Evolutionary conservation across 2,797 vertebrate genomes (phyloP).

Genomic region (Pristis pectinata): DNA sequence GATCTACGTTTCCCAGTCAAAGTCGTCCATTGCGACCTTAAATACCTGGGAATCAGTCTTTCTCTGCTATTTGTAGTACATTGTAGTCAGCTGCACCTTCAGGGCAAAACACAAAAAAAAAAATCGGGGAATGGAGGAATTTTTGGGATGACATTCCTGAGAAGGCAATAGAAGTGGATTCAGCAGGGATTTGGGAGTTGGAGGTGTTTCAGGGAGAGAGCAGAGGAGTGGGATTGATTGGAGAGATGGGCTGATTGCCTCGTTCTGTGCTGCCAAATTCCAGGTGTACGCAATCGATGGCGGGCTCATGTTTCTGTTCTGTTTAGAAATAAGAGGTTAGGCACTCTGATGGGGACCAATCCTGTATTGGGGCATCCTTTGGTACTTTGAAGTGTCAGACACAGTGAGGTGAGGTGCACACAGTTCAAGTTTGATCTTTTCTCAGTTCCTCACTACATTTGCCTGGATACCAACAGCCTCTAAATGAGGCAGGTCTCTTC

Average conservation of each 20-base stretch:
- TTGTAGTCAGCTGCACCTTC: neutral
- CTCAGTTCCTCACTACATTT: too few species aligned
- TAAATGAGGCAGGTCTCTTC: too few species aligned
- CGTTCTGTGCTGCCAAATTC: neutral
- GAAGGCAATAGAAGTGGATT: neutral
- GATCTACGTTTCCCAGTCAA: neutral
- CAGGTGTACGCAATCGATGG: neutral
- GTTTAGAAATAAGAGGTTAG: neutral
- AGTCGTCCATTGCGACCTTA: neutral
- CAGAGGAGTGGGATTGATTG: neutral
- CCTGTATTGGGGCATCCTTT: neutral
- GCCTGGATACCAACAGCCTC: too few species aligned
- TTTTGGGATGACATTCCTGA: neutral
- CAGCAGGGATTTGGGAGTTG: neutral
- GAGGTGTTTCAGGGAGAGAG: too few species aligned
- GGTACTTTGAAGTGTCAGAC: neutral
- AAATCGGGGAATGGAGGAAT: neutral
- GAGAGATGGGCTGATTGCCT: neutral
- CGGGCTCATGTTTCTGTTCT: neutral
- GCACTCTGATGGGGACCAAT: neutral
- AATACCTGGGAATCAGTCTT: neutral
- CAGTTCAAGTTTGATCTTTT: too few species aligned
- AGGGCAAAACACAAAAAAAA: neutral
- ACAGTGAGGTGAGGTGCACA: too few species aligned
- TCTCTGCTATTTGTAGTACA: neutral